phyloP scores from a whole-genome alignment of 2,888 invertebrate species.

The Flabesymbios commensalis region DNA sequence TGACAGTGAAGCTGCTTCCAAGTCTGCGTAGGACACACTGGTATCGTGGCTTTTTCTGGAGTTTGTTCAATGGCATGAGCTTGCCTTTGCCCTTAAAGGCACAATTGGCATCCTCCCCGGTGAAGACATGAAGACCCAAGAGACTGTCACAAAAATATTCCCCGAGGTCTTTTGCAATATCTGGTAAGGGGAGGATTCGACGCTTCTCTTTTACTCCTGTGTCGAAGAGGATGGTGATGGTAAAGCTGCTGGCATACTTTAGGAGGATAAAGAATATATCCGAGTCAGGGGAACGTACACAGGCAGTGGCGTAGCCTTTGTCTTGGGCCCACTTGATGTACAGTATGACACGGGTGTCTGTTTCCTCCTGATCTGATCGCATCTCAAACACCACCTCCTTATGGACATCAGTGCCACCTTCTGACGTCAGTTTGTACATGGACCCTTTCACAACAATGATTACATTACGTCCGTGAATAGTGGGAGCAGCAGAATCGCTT shows the following conservation, averaged over 20 bases:
- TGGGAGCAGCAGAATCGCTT: too few species aligned
- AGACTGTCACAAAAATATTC: too few species aligned
- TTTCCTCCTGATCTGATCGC: conserved; percentile 1
- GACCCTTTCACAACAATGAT: too few species aligned
- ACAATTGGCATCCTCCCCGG: background rate
- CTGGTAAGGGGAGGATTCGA: background rate
- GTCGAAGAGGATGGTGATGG: background rate
- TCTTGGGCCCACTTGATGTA: background rate
- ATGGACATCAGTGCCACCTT: conserved; percentile 15
- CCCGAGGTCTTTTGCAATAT: background rate
- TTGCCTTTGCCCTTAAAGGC: background rate
- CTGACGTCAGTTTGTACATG: too few species aligned
- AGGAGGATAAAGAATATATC: background rate
- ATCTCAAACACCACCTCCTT: background rate
- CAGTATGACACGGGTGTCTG: conserved; percentile 2
- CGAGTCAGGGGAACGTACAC: background rate
- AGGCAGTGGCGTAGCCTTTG: background rate
- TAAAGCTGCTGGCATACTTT: background rate
- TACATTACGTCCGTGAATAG: too few species aligned
- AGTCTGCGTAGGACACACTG: too few species aligned
- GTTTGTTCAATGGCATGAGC: background rate
- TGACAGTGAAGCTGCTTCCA: too few species aligned
- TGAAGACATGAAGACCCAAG: background rate
- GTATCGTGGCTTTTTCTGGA: too few species aligned
- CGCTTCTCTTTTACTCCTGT: background rate